Base-by-base conservation (phyloP, 2,113 vertebrate species). In the Marmota monax region DNA sequence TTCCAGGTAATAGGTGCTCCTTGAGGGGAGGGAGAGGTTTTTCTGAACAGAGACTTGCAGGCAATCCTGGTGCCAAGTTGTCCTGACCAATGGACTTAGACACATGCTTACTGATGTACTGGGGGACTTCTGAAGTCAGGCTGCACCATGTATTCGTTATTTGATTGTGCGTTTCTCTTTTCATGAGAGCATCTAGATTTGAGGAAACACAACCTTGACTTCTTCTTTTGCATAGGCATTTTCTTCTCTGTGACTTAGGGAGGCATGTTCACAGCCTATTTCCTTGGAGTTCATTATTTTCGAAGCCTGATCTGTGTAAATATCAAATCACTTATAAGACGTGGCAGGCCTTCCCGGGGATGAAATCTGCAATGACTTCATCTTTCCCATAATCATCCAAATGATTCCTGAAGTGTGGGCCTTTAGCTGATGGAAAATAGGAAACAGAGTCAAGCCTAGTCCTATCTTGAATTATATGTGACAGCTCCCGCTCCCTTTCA, bases 251-350 rank as follows among this genome's bases (percentile, higher is more conserved):
- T n/a, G 58, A 82, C 39, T 53, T 69, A 14, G 27, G 25, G 51
- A 76, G 56, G 70, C 7, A 2, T 25, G 79, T 25, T 89, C 86
- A 63, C 39, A 82, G 32, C 12, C 0, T 39, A 76, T 58, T 95
- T 94, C 70, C 76, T 80, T 45, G 65, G 86, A 96, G 95, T 95
- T 96, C 86, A 96, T 98, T 96, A 63, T 97, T 98, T 98, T 98
- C 82, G 87, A 98, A 98, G 98, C 95, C 98, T 95, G 93, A 98
- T 98, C 98, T 98, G 96, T 97, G 96, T 98, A 98, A 98, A 94
- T 98, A 98, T 98, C 98, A 98, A 98, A 98, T 98, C 98, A 97
- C 97, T 98, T 97, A 98, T 97, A 97, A 95, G 97, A 93, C 61
- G 74, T 95, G 97, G 96, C 97, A 98, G 95, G 87, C 80, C 74